These are phyloP conservation scores for Chelonus formosanus DNA, from an alignment of 2,888 invertebrate species.

Conservation along the genomic window DNA sequence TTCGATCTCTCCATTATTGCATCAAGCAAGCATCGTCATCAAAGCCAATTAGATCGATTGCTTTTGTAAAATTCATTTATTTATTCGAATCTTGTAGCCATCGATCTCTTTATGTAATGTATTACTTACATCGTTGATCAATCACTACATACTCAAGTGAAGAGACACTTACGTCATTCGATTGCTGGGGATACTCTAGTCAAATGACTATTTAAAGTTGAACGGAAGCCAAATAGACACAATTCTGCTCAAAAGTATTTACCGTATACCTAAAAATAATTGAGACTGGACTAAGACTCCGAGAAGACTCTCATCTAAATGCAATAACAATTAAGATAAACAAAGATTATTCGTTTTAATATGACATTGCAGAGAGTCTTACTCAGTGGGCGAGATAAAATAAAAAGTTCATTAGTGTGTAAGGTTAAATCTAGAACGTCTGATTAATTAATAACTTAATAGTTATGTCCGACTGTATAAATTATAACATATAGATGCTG, in stretches of 20 bases:
- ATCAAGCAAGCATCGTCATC: not conserved
- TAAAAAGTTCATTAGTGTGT: slow-evolving; percentile 54
- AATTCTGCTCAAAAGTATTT: slow-evolving; percentile 37
- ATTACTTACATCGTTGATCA: not conserved
- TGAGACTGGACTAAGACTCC: slow-evolving; percentile 63
- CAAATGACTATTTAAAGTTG: slow-evolving; percentile 45
- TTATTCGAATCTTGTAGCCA: slow-evolving; percentile 4
- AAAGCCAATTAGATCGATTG: slow-evolving; percentile 4
- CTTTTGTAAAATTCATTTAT: slow-evolving; percentile 11
- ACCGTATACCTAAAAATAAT: slow-evolving; percentile 49
- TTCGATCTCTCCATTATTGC: slow-evolving; percentile 18
- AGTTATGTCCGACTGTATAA: slow-evolving; percentile 39
- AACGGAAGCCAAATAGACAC: slow-evolving; percentile 55
- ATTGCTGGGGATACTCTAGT: slow-evolving; percentile 24
- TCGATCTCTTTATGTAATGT: too few relatives aligned
- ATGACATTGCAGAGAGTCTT: slow-evolving; percentile 49
- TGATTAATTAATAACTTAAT: slow-evolving; percentile 50
- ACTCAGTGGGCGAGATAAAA: slow-evolving; percentile 62
- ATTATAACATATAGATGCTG: slow-evolving; percentile 3
- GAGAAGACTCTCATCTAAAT: slow-evolving; percentile 52
- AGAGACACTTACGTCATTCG: slow-evolving; percentile 1
- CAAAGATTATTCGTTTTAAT: slow-evolving; percentile 37
- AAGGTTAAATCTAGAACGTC: slow-evolving; percentile 55
- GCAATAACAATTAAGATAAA: slow-evolving; percentile 41
- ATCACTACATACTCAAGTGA: not conserved